These are phyloP conservation scores for Lydus trimaculatus DNA, from an alignment of 2,888 invertebrate genomes.

Conservation along the genomic window DNA sequence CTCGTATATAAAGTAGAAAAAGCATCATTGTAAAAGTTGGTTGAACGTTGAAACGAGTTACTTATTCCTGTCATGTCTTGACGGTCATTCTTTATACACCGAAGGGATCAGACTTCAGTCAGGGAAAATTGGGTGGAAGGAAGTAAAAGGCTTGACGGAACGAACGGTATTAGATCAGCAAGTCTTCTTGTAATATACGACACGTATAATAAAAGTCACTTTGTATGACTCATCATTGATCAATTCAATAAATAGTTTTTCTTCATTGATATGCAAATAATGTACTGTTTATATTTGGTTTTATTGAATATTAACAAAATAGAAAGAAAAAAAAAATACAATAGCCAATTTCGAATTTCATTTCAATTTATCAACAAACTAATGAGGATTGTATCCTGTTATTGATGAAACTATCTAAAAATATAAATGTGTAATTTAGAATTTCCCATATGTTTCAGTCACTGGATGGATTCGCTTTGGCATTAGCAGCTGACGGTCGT, in stretches of 20 bases:
- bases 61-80: conserved; percentile 59
- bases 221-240: conserved; percentile 30
- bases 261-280: conserved; percentile 19
- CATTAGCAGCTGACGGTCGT: conserved; percentile 93
- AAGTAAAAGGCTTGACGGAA: conserved; percentile 53
- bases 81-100: conserved; percentile 61
- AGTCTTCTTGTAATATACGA: conserved; percentile 37
- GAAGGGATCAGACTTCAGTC: conserved; percentile 56
- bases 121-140: conserved; percentile 56
- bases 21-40: conserved; percentile 1
- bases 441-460: conserved; percentile 68
- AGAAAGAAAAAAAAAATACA: background rate
- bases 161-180: conserved; percentile 40
- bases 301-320: background rate
- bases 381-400: background rate
- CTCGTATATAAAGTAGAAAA: background rate
- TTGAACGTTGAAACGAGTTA: conserved; percentile 46
- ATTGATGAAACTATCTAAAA: background rate
- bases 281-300: background rate
- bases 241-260: conserved; percentile 14
- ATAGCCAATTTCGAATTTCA: background rate
- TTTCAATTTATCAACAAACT: background rate
- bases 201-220: conserved; percentile 33
- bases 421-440: background rate
- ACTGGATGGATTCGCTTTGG: conserved; percentile 96